Evolutionary conservation across 2,113 vertebrate genomes (phyloP).

Genomic region (Numenius arquata): DNA sequence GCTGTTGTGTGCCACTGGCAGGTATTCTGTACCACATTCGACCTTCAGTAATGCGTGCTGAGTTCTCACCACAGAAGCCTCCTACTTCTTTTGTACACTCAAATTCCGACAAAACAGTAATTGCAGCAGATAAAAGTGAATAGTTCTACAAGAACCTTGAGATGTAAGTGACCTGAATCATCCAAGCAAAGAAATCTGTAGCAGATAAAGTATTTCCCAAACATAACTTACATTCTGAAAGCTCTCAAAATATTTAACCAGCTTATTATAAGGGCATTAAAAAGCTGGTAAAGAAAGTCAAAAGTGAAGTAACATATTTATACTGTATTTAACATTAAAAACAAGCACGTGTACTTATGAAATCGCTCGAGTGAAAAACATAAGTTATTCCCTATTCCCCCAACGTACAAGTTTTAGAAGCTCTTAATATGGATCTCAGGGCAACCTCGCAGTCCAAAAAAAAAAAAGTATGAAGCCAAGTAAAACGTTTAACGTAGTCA

Average conservation of each 20-base stretch:
- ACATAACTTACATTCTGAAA: not conserved
- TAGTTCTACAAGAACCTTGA: not conserved
- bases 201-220: not conserved
- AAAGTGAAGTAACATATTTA: not conserved
- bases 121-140: not conserved
- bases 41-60: not conserved
- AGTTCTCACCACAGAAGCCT: not conserved
- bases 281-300: not conserved
- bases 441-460: not conserved
- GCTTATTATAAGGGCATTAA: not conserved
- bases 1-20: not conserved
- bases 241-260: not conserved
- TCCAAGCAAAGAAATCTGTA: not conserved
- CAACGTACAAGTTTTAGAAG: not conserved
- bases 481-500: not conserved
- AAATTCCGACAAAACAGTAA: not conserved
- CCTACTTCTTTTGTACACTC: not conserved
- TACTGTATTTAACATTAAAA: not conserved
- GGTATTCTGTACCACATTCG: not conserved
- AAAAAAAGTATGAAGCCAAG: not conserved
- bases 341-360: not conserved
- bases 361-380: not conserved
- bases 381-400: not conserved
- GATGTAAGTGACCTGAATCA: not conserved
- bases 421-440: not conserved